These are phyloP conservation scores for Koerneria pararmatus DNA, from an alignment of 2,888 invertebrate species.

Conservation along the genomic window DNA sequence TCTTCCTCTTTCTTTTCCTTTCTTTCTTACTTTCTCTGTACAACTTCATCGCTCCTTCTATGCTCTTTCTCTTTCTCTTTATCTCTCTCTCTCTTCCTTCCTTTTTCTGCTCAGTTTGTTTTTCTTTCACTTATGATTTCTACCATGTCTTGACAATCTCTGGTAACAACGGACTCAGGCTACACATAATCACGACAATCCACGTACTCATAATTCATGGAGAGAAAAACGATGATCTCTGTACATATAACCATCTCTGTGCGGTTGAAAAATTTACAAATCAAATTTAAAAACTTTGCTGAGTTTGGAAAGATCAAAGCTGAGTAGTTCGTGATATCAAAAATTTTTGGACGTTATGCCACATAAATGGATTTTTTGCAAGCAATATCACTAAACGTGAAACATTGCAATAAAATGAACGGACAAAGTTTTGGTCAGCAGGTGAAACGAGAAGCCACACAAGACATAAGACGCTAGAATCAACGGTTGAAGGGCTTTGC, in stretches of 20 bases:
- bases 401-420: too few relatives aligned
- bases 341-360: too few relatives aligned
- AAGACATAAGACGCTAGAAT: too few relatives aligned
- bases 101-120: neutral
- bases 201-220: neutral
- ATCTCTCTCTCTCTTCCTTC: neutral
- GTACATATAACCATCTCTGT: neutral
- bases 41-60: neutral
- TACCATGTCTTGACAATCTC: neutral
- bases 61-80: neutral
- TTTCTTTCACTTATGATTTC: conserved; percentile 6
- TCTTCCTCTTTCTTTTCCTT: neutral
- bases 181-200: conserved; percentile 5
- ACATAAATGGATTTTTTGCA: neutral
- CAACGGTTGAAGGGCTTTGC: too few relatives aligned
- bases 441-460: too few relatives aligned
- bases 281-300: too few relatives aligned
- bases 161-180: neutral
- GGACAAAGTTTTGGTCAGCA: too few relatives aligned
- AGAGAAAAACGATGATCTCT: neutral
- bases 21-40: too few relatives aligned
- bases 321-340: too few relatives aligned
- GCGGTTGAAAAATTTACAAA: too few relatives aligned
- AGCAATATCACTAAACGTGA: too few relatives aligned
- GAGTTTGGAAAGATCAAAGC: too few relatives aligned